Conservation (phyloP, 1,140 invertebrate species). For the Bradynema listronoti region DNA sequence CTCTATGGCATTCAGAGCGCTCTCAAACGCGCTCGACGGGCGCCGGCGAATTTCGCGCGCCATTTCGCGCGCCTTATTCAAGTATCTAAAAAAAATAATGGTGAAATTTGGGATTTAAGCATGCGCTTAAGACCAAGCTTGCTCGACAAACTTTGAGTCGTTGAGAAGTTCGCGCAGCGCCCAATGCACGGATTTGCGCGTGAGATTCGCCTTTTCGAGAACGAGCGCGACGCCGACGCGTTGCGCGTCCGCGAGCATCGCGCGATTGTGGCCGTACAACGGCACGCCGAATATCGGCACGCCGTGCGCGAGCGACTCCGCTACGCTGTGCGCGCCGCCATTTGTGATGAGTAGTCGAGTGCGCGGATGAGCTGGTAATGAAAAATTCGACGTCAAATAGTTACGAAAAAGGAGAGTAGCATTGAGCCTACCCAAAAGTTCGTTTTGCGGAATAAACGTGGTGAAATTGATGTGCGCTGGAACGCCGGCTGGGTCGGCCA, state of each 20-base stretch:
- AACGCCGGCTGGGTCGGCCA: conserved; percentile 29
- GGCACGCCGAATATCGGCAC: conserved; percentile 49
- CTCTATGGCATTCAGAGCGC: conserved; percentile 45
- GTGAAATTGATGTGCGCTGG: conserved; percentile 53
- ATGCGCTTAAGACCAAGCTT: background rate
- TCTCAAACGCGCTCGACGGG: conserved; percentile 37
- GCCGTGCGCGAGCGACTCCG: conserved; percentile 53
- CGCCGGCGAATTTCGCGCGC: conserved; percentile 40
- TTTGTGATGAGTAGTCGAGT: conserved; percentile 51
- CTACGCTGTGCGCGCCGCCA: conserved; percentile 51
- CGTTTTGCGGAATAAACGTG: conserved; percentile 54
- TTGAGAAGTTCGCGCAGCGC: conserved; percentile 20
- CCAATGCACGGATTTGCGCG: conserved; percentile 26
- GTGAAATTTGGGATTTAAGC: too few relatives aligned
- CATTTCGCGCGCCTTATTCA: conserved; percentile 43
- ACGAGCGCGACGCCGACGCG: conserved; percentile 50
- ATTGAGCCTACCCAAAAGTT: conserved; percentile 45
- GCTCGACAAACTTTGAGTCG: background rate
- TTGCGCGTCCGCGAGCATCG: conserved; percentile 43
- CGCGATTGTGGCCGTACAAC: conserved; percentile 48
- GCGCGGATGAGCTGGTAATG: conserved; percentile 36
- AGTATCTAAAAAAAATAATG: conserved; percentile 35
- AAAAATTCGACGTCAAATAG: background rate
- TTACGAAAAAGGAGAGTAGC: background rate
- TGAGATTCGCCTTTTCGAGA: conserved; percentile 40